Conservation (phyloP, 2,888 invertebrate species). For the Physocephala rufipes region DNA sequence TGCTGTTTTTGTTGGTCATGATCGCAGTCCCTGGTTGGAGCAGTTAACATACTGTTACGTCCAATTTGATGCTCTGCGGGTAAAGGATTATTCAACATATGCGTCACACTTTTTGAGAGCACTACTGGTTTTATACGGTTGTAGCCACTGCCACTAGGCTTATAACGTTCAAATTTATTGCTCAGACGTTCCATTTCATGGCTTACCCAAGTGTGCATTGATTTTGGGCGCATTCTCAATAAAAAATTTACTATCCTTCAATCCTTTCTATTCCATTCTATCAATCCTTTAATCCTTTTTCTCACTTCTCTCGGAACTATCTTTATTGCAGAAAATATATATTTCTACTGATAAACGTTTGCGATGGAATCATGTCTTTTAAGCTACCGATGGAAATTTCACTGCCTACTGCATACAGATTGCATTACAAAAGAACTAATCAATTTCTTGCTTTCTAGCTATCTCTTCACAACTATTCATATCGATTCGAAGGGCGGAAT, state of each 20-base stretch:
- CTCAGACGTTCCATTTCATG: constrained; percentile 59
- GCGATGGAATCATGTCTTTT: constrained; percentile 19
- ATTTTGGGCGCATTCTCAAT: constrained; percentile 50
- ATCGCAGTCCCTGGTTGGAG: not conserved
- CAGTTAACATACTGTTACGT: not conserved
- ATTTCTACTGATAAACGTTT: not conserved
- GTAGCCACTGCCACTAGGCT: constrained; percentile 59
- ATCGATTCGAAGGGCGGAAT: not conserved
- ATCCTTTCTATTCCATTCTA: too few species aligned
- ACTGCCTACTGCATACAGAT: not conserved
- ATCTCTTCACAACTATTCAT: not conserved
- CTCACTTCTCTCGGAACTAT: not conserved
- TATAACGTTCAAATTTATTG: constrained; percentile 58
- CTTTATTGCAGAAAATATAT: not conserved
- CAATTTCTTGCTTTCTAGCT: constrained; percentile 5
- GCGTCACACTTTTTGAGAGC: constrained; percentile 60
- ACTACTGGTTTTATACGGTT: constrained; percentile 62
- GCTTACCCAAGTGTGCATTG: constrained; percentile 59
- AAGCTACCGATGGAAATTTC: not conserved
- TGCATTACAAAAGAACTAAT: constrained; percentile 1
- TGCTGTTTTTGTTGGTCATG: not conserved
- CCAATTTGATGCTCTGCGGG: constrained; percentile 47
- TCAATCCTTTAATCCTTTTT: too few species aligned
- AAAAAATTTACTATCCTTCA: not conserved
- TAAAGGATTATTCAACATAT: constrained; percentile 62